Conservation (phyloP, 1,140 invertebrate genomes). For the Rhopalosiphum maidis region DNA sequence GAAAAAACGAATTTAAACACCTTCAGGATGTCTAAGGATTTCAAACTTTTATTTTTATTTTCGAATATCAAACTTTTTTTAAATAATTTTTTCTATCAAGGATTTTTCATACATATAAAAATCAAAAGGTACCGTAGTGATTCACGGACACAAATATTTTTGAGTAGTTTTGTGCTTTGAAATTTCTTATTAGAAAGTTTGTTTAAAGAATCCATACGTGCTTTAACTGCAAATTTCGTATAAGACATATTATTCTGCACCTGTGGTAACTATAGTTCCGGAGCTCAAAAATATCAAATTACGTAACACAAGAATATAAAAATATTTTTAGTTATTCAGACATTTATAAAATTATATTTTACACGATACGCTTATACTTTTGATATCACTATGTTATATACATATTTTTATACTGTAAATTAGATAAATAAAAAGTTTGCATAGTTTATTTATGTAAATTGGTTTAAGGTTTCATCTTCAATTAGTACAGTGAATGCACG, state of each 20-base stretch:
- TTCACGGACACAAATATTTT: neutral
- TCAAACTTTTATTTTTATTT: neutral
- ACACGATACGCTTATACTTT: neutral
- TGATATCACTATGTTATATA: neutral
- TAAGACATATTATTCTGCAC: neutral
- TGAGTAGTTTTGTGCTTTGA: neutral
- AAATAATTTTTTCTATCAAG: neutral
- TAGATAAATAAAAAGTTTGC: neutral
- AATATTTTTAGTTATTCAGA: neutral
- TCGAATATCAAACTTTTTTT: neutral
- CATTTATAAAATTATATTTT: neutral
- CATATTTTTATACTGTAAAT: neutral
- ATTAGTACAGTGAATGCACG: neutral
- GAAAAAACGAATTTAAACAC: neutral
- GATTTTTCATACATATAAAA: neutral
- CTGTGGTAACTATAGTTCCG: neutral
- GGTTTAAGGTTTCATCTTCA: neutral
- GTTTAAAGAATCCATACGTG: neutral
- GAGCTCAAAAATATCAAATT: neutral
- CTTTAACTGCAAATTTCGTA: neutral
- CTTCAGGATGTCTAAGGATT: neutral
- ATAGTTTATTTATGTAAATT: neutral
- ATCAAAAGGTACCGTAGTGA: neutral
- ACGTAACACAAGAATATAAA: neutral
- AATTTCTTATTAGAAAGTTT: slow-evolving; percentile 5